Conservation (phyloP, 2,888 invertebrate species). For the Aporophyla nigra region DNA sequence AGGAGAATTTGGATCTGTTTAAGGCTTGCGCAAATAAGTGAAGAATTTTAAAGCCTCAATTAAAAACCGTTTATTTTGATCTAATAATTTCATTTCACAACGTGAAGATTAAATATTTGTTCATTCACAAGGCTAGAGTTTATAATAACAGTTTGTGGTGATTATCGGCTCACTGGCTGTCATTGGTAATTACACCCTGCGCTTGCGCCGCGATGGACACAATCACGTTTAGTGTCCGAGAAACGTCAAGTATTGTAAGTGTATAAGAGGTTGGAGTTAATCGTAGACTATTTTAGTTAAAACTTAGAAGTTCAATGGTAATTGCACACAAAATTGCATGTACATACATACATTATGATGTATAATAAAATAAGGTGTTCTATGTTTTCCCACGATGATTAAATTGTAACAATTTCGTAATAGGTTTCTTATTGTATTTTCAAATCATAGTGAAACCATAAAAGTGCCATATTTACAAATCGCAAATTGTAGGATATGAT, state of each 20-base stretch:
- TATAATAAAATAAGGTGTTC: background rate
- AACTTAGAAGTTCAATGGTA: background rate
- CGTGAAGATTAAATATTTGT: conserved; percentile 56
- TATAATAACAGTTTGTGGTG: conserved; percentile 60
- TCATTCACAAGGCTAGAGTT: conserved; percentile 62
- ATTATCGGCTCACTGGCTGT: conserved; percentile 63
- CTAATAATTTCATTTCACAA: conserved; percentile 66
- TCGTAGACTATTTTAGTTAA: background rate
- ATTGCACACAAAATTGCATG: background rate
- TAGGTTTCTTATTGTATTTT: background rate
- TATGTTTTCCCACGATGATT: background rate
- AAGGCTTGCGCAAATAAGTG: conserved; percentile 46
- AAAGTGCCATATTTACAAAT: background rate
- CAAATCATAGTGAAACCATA: no score
- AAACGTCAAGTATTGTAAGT: conserved; percentile 14
- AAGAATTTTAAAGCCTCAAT: conserved; percentile 55
- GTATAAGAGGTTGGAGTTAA: background rate
- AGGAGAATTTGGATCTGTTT: background rate
- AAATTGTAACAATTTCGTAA: background rate
- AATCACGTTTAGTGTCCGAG: conserved; percentile 14
- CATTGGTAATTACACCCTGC: conserved; percentile 62
- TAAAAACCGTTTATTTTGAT: conserved; percentile 67
- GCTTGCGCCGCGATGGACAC: conserved; percentile 24
- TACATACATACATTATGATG: no score
- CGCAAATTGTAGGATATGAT: background rate